phyloP scores from a whole-genome alignment of 2,888 invertebrate genomes.

The Aricia artaxerxes region DNA sequence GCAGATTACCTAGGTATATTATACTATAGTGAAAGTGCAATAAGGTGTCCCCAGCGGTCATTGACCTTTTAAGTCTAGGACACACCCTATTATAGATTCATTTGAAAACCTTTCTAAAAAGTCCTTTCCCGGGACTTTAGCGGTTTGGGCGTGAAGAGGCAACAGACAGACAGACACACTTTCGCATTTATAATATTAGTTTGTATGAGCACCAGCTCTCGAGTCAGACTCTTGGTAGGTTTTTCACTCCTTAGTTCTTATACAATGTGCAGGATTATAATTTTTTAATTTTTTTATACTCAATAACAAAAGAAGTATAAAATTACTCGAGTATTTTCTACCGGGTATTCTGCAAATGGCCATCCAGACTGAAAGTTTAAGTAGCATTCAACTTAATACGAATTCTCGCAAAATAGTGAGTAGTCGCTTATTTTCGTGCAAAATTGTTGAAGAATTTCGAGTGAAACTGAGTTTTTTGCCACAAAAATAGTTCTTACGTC shows the following conservation, averaged over 20 bases:
- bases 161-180: not conserved
- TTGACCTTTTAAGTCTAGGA: too few relatives aligned
- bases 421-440: not conserved
- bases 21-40: too few relatives aligned
- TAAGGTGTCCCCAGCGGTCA: too few relatives aligned
- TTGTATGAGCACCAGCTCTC: not conserved
- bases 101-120: too few relatives aligned
- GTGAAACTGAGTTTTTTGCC: not conserved
- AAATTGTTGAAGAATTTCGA: not conserved
- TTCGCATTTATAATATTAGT: not conserved
- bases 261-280: not conserved
- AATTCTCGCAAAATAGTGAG: not conserved
- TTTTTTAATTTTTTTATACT: not conserved
- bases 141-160: not conserved
- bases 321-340: not conserved
- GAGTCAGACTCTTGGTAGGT: not conserved
- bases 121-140: not conserved
- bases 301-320: not conserved
- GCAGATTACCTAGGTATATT: too few relatives aligned
- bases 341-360: not conserved
- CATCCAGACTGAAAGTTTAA: not conserved
- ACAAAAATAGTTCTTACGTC: not conserved
- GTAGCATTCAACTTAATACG: slow-evolving; percentile 16
- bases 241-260: not conserved
- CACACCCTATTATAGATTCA: too few relatives aligned